Evolutionary conservation across 1,140 invertebrate genomes (phyloP), one percentile per base, ranked within the genome.

Genomic region (Hirudo medicinalis): DNA sequence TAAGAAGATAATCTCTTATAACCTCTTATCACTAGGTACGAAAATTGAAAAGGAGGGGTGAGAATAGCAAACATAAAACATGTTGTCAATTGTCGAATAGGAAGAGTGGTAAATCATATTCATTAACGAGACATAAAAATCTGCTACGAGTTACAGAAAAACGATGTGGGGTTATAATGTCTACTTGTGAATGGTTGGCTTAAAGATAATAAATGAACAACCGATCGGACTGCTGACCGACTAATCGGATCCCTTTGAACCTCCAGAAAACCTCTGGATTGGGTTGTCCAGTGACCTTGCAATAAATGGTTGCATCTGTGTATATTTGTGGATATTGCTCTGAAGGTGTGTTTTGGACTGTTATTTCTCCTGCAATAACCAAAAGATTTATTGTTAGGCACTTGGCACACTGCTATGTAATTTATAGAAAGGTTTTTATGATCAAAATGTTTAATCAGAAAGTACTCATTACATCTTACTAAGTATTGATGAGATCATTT

Each of bases 251-350:
- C 36, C 72, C 73, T 55, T 68, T 57, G 54, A 66, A 71, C 19
- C 57, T 63, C 73, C 73, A 74, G 29, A 67, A 74, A 36, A 74
- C 73, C 17, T 69, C 54, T 11, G 73, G 73, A 40, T 49, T 66
- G 13, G 73, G 73, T 40, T 72, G 66, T 19, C 73, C 73, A 3
- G 43, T 67, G 13, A 74, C 73, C 20, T 29, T 25, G 22, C 73
- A 74, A 19, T 25, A 32, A 54, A 74, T 74, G 54, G 69, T 54
- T 11, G 71, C 71, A 67, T 74, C 73, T 29, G 67, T 66, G 57
- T 73, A 60, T 55, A 72, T 69, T 19, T 32, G 60, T 20, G 73
- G 73, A 25, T 55, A 55, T 68, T 74, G 73, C 20, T 32, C 54
- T 0, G 0, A n/a, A 9, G 73, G 73, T n/a, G 70, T 70, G 20